Conservation (phyloP, 2,888 invertebrate species). For the Drosophila algonquin region DNA sequence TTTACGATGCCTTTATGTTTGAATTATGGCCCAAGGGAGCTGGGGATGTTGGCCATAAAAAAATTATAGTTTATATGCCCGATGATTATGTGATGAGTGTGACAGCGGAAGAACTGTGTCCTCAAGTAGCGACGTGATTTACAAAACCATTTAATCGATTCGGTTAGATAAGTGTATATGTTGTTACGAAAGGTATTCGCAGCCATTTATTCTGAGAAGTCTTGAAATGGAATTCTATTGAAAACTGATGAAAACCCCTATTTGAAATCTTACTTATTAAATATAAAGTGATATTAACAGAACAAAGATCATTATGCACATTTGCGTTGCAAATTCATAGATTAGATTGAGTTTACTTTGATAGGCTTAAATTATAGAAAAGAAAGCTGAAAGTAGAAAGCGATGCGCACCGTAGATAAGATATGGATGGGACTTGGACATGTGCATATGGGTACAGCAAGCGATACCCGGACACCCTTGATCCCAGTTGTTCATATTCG, state of each 20-base stretch:
- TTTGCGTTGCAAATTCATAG: background rate
- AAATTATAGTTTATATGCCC: constrained; percentile 57
- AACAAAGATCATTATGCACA: too few species aligned
- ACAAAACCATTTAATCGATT: background rate
- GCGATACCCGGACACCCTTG: background rate
- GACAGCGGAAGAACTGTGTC: constrained; percentile 27
- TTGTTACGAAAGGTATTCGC: too few species aligned
- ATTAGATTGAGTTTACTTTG: background rate
- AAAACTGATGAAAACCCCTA: too few species aligned
- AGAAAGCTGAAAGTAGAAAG: background rate
- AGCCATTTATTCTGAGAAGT: too few species aligned
- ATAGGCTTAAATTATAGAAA: background rate
- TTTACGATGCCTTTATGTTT: constrained; percentile 72
- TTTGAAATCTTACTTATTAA: too few species aligned
- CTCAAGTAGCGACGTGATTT: constrained; percentile 33
- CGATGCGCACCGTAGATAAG: background rate
- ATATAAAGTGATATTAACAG: too few species aligned
- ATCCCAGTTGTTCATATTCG: background rate
- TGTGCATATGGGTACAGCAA: background rate
- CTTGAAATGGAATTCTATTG: too few species aligned
- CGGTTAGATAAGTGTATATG: background rate
- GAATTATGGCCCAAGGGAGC: constrained; percentile 65
- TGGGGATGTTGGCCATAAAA: constrained; percentile 57
- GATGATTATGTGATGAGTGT: constrained; percentile 29
- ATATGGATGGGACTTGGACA: background rate